Base-by-base conservation (phyloP, 2,888 invertebrate genomes). In the Erebia aethiops region DNA sequence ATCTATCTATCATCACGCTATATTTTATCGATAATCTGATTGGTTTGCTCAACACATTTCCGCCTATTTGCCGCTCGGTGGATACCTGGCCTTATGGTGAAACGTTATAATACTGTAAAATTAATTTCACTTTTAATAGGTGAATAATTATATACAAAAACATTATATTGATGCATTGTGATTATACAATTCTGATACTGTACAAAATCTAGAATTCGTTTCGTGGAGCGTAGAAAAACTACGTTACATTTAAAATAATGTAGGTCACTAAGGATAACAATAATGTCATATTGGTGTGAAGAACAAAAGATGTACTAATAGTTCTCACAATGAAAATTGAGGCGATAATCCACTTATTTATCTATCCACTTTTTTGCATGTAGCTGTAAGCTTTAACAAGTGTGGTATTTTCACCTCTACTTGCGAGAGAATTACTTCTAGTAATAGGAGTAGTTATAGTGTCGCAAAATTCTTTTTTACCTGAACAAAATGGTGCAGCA, bases 151-250 rank as follows among this genome's bases (percentile, higher is more conserved):
- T 10, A 54, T 18, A 18, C 2, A 9, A 18, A 54, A 18, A 54
- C 10, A 18, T 16, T 52, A 16, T 3, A 54, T 54, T 54, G 18
- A 54, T 18, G 54, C 16, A 54, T n/a, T 4, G 14, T 41, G 60
- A 16, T 46, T 11, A 21, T 49, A 49, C 46, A 62, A 62, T 49
- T 61, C 18, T 18, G 16, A 4, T 61, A 61, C 10, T 61, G 43
- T 61, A 61, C 61, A 61, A 61, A 61, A 61, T 61, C 61, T 61
- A 61, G 1, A 13, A 13, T 43, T 61, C 43, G 61, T 43, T 13
- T 46, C 41, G 61, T 61, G 61, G 61, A 61, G 43, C n/a, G 43
- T 61, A 61, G 41, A 61, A 61, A 61, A 61, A 61, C 61, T 4
- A 61, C 61, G 4, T 61, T 43, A 61, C 13, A 21, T 62, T n/a